A percentile compares a stretch with the other conserved stretches of the same genome.
Conservation (phyloP, 2,888 invertebrate species). For the Xylota sylvarum region DNA sequence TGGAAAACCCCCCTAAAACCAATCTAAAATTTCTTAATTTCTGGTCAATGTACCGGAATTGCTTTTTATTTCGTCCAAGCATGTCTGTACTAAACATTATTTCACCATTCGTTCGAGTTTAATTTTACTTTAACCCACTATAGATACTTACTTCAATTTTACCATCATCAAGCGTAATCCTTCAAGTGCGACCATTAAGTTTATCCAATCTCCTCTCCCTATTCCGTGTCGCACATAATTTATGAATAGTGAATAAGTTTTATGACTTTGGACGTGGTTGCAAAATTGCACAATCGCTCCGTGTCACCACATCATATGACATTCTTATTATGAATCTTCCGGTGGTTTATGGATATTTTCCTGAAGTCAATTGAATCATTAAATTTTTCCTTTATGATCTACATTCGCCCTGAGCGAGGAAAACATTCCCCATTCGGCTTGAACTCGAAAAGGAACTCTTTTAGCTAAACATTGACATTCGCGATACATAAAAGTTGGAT, state of each 20-base stretch:
- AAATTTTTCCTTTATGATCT: conserved; percentile 21
- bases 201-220: conserved; percentile 13
- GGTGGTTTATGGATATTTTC: conserved; percentile 16
- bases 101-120: no score
- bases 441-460: background rate
- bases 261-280: background rate
- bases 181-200: conserved; percentile 2
- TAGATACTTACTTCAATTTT: no score
- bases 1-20: no score
- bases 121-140: no score
- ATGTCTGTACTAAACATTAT: no score
- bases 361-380: conserved; percentile 34
- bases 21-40: no score
- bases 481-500: conserved; percentile 4
- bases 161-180: background rate
- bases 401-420: background rate
- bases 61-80: no score
- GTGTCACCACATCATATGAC: conserved; percentile 24
- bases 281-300: conserved; percentile 25
- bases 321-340: conserved; percentile 30
- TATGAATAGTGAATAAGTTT: conserved; percentile 26
- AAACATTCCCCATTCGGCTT: background rate
- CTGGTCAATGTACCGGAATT: no score
- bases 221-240: conserved; percentile 8
- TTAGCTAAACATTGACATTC: conserved; percentile 25